phyloP scores from a whole-genome alignment of 1,140 invertebrate species.

The Zaprionus ornatus region DNA sequence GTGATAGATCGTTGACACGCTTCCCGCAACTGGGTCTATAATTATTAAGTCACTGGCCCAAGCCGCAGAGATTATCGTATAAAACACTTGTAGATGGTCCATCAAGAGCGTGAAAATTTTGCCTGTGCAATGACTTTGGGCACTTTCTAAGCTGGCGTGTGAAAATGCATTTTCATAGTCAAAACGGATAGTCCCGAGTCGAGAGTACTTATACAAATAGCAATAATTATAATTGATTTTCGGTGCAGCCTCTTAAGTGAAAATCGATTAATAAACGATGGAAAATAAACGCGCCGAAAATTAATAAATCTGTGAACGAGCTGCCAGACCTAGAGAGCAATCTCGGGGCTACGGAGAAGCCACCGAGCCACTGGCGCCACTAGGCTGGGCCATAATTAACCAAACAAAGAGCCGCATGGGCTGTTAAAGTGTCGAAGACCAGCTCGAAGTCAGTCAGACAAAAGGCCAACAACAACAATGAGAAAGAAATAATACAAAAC shows the following conservation, averaged over 20 bases:
- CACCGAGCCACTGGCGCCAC: constrained; percentile 56
- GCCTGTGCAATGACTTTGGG: not conserved
- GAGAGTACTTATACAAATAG: constrained; percentile 18
- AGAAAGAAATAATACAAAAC: not conserved
- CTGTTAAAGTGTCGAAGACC: constrained; percentile 74
- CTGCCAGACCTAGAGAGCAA: constrained; percentile 23
- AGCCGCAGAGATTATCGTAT: not conserved
- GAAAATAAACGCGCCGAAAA: constrained; percentile 48
- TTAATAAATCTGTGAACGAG: constrained; percentile 62
- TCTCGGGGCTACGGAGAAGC: not conserved
- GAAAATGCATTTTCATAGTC: constrained; percentile 20
- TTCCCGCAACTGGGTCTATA: not conserved
- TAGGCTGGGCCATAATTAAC: constrained; percentile 72
- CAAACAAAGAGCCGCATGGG: constrained; percentile 73
- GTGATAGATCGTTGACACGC: not conserved
- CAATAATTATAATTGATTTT: constrained; percentile 72
- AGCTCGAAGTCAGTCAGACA: constrained; percentile 51
- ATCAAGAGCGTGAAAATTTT: not conserved
- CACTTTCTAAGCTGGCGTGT: constrained; percentile 10
- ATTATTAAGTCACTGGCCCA: not conserved
- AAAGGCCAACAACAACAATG: constrained; percentile 38
- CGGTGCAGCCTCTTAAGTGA: constrained; percentile 41
- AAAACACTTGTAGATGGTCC: not conserved
- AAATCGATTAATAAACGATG: constrained; percentile 71
- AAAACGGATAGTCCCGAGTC: not conserved